Conservation (phyloP, 2,888 invertebrate species). For the Tanytarsus gracilentus region DNA sequence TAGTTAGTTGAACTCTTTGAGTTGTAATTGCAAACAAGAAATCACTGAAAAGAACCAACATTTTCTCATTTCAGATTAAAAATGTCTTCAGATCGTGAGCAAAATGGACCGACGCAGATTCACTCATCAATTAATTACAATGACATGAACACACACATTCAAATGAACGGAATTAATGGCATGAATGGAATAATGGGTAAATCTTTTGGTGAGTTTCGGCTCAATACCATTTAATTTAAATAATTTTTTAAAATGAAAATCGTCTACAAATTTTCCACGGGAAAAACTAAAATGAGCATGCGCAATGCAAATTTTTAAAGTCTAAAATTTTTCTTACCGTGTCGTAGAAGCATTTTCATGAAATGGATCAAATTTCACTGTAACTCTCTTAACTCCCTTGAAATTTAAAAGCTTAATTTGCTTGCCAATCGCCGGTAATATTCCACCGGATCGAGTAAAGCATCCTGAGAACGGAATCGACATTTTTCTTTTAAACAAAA, state of each 20-base stretch:
- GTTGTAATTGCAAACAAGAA: conserved; percentile 61
- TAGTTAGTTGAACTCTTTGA: conserved; percentile 58
- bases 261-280: not conserved
- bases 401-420: conserved; percentile 63
- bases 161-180: conserved; percentile 6
- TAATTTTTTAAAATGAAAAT: not conserved
- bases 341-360: conserved; percentile 55
- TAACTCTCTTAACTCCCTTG: conserved; percentile 67
- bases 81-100: conserved; percentile 53
- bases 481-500: conserved; percentile 45
- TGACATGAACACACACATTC: conserved; percentile 11
- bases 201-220: not conserved
- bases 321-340: conserved; percentile 42
- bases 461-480: conserved; percentile 65
- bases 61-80: too few species aligned
- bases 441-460: conserved; percentile 55
- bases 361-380: conserved; percentile 79
- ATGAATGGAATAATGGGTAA: conserved; percentile 15
- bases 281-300: conserved; percentile 19
- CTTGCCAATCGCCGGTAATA: conserved; percentile 63
- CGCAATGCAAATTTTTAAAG: conserved; percentile 5
- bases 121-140: conserved; percentile 16
- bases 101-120: conserved; percentile 25
- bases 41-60: conserved; percentile 52
- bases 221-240: not conserved